Conservation (phyloP, 30 jellyfish, hydroid and myxozoan species). For the Mastigias papua region DNA sequence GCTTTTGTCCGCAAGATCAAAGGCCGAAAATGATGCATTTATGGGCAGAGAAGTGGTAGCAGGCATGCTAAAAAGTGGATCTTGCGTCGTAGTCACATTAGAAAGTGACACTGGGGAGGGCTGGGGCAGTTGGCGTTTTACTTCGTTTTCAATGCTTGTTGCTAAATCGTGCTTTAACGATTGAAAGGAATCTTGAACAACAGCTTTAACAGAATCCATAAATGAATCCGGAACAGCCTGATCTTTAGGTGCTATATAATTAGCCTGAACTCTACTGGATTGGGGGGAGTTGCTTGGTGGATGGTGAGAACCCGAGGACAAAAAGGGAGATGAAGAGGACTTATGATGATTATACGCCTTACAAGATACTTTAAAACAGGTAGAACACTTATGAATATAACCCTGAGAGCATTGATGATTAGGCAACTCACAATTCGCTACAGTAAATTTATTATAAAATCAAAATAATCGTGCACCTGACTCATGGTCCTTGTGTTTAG, state of each 20-base stretch:
- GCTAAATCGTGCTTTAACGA: neutral
- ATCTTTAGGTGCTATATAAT: too few relatives aligned
- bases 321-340: neutral
- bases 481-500: neutral
- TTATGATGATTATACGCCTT: neutral
- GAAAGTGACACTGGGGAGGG: neutral
- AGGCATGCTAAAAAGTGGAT: slow-evolving; percentile 48
- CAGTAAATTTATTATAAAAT: too few relatives aligned
- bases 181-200: neutral
- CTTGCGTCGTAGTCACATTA: slow-evolving; percentile 12
- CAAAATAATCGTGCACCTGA: neutral
- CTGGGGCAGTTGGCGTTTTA: neutral
- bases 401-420: neutral
- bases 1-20: slow-evolving; percentile 47
- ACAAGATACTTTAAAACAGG: neutral
- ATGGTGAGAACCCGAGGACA: neutral
- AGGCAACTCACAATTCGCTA: neutral
- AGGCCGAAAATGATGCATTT: slow-evolving; percentile 25
- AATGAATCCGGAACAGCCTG: too few relatives aligned
- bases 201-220: neutral
- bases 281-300: neutral
- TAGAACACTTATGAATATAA: neutral
- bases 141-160: neutral
- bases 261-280: neutral
- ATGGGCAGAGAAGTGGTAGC: slow-evolving; percentile 45